phyloP scores from a whole-genome alignment of 2,888 invertebrate genomes.

The Tromatobia lineatoria region DNA sequence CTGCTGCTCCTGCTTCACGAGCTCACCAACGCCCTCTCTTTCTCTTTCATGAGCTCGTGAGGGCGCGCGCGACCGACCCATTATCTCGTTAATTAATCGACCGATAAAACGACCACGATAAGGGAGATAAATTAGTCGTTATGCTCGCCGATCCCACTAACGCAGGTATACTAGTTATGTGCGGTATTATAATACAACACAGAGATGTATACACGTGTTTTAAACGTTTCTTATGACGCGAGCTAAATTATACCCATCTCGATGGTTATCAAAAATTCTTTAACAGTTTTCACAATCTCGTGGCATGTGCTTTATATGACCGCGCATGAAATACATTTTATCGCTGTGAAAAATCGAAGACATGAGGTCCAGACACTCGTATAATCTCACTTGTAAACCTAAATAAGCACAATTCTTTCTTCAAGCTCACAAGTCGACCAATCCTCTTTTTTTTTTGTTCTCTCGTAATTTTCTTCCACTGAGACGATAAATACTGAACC shows the following conservation, averaged over 20 bases:
- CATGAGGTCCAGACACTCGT: neutral
- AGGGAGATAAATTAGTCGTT: constrained; percentile 67
- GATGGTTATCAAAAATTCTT: constrained; percentile 47
- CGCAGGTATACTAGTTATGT: constrained; percentile 28
- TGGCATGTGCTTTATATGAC: constrained; percentile 3
- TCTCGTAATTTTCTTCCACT: constrained; percentile 57
- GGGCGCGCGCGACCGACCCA: constrained; percentile 41
- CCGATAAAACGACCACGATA: constrained; percentile 69
- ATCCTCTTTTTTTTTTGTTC: neutral
- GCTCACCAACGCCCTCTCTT: constrained; percentile 57
- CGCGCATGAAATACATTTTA: constrained; percentile 13
- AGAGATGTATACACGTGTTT: constrained; percentile 2
- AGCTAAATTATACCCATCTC: constrained; percentile 31
- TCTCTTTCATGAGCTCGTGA: constrained; percentile 59
- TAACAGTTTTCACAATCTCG: constrained; percentile 36
- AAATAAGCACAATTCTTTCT: neutral
- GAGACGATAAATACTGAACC: constrained; percentile 67
- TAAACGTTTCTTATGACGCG: constrained; percentile 14
- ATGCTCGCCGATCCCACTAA: constrained; percentile 38
- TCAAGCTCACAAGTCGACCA: neutral
- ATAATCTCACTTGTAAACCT: neutral
- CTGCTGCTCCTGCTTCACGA: constrained; percentile 15
- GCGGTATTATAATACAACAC: neutral
- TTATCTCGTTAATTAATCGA: constrained; percentile 71
- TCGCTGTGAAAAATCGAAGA: neutral